Evolutionary conservation across 92 coral and sea anemone species (phyloP).

Genomic region (Parazoanthus darwini): DNA sequence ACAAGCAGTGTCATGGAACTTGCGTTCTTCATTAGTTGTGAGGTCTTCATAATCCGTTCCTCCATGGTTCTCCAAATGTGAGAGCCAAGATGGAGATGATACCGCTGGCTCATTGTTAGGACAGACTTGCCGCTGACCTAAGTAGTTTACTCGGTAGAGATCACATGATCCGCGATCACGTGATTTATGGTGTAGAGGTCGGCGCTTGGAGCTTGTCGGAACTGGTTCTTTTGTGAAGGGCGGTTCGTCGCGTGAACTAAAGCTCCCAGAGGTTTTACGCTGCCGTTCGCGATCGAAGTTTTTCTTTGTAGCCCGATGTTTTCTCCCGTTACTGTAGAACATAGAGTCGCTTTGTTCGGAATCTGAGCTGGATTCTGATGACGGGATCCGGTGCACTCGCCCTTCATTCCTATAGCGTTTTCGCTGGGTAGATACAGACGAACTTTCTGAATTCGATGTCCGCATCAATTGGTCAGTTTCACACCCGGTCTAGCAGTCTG

Average conservation of each 20-base stretch:
- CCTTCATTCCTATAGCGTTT: neutral
- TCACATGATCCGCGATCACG: neutral
- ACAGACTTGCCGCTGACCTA: neutral
- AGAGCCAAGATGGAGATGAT: neutral
- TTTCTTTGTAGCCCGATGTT: neutral
- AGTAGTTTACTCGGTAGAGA: neutral
- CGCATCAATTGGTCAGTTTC: neutral
- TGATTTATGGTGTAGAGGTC: neutral
- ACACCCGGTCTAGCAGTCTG: neutral
- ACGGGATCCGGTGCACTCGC: neutral
- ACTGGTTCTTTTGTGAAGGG: neutral
- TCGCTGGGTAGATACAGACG: neutral
- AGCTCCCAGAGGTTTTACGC: neutral
- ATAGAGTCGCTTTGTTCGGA: neutral
- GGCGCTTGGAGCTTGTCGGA: conserved; percentile 1
- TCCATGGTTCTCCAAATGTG: neutral
- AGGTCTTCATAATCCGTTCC: neutral
- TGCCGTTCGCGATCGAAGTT: neutral
- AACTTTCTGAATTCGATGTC: neutral
- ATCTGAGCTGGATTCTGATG: neutral
- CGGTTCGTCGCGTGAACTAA: neutral
- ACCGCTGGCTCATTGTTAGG: neutral
- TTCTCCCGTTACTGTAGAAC: neutral
- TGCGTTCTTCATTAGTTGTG: neutral
- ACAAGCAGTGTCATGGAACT: neutral